Conservation (phyloP, 2,888 invertebrate genomes). For the Melinaea marsaeus region DNA sequence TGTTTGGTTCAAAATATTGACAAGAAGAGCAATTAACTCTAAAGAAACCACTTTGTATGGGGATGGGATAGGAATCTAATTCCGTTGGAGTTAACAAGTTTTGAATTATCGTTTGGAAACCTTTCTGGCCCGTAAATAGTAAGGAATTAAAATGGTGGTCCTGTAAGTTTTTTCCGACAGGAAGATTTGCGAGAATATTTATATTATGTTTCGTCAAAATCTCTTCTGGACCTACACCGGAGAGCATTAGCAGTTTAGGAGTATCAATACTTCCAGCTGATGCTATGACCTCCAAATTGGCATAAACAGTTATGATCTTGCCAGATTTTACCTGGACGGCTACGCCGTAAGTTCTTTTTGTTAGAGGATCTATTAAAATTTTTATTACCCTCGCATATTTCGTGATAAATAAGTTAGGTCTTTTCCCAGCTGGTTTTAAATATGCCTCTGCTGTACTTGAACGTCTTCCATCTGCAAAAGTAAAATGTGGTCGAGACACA, state of each 20-base stretch:
- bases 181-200: conserved; percentile 49
- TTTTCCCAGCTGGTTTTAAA: conserved; percentile 44
- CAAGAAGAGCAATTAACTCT: conserved; percentile 39
- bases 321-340: conserved; percentile 43
- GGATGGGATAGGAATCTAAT: conserved; percentile 44
- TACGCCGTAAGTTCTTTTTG: conserved; percentile 49
- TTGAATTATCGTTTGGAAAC: conserved; percentile 39
- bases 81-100: conserved; percentile 36
- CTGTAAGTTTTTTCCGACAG: conserved; percentile 62
- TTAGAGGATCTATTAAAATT: conserved; percentile 50
- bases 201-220: conserved; percentile 48
- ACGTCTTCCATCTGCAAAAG: conserved; percentile 51
- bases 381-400: conserved; percentile 54
- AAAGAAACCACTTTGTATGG: conserved; percentile 52
- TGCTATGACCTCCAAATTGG: conserved; percentile 54
- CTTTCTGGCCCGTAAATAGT: conserved; percentile 48
- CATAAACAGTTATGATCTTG: conserved; percentile 44
- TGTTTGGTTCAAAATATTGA: conserved; percentile 21
- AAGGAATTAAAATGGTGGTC: conserved; percentile 52
- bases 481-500: conserved; percentile 41
- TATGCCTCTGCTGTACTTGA: conserved; percentile 65
- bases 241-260: conserved; percentile 61
- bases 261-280: conserved; percentile 61
- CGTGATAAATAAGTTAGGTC: conserved; percentile 52
- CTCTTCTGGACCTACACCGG: conserved; percentile 58